These are phyloP conservation scores for Amblyteles armatorius DNA, from an alignment of 2,888 invertebrate genomes.

Conservation along the genomic window DNA sequence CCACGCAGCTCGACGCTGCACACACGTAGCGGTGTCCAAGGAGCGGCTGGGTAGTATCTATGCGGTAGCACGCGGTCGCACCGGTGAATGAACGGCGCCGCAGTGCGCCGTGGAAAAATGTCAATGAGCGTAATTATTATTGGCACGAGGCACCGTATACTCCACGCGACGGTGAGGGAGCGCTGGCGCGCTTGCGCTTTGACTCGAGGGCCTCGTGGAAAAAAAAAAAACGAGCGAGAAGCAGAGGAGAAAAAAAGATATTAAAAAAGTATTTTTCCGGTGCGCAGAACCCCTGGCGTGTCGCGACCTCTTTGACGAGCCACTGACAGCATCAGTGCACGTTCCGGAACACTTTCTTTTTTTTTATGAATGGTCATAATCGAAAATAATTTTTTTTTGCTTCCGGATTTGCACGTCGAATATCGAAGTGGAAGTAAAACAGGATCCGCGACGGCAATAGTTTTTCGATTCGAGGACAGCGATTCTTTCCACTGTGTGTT, in stretches of 20 bases:
- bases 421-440: too few relatives aligned
- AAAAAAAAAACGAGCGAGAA: slow-evolving; percentile 13
- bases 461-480: slow-evolving; percentile 16
- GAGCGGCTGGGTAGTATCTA: background rate
- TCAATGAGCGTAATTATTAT: slow-evolving; percentile 82
- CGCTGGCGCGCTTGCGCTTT: slow-evolving; percentile 57
- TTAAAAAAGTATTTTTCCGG: slow-evolving; percentile 31
- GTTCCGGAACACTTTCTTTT: too few relatives aligned
- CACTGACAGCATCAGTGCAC: too few relatives aligned
- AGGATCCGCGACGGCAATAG: too few relatives aligned
- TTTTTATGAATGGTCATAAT: too few relatives aligned
- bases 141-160: slow-evolving; percentile 73
- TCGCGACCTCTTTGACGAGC: background rate
- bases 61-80: slow-evolving; percentile 59
- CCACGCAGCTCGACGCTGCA: background rate
- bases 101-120: slow-evolving; percentile 75
- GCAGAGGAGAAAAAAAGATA: slow-evolving; percentile 6
- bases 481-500: background rate
- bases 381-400: too few relatives aligned
- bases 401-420: too few relatives aligned
- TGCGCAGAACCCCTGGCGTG: background rate
- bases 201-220: slow-evolving; percentile 25
- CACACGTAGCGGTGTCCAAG: slow-evolving; percentile 43
- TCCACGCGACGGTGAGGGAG: slow-evolving; percentile 32
- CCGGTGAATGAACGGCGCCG: slow-evolving; percentile 69